These are phyloP conservation scores for Ammodramus savannarum DNA, from an alignment of 2,113 vertebrate species.

Conservation along the genomic window DNA sequence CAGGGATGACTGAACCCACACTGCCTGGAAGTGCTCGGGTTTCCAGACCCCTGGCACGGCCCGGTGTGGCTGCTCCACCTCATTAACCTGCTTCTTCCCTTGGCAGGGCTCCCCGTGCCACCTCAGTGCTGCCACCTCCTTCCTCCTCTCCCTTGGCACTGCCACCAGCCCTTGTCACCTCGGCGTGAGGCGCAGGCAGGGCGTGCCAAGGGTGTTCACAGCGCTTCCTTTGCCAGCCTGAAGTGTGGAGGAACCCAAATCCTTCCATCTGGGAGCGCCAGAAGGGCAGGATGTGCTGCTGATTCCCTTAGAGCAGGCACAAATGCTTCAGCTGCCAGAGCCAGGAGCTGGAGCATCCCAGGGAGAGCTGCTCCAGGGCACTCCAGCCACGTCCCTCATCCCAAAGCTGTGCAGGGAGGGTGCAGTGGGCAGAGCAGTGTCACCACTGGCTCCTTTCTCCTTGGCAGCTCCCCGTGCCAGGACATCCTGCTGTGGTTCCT, in stretches of 20 bases:
- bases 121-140: not conserved
- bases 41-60: constrained; percentile 42
- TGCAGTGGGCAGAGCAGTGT: not conserved
- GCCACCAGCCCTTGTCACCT: not conserved
- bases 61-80: not conserved
- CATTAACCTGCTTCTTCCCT: not conserved
- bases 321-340: not conserved
- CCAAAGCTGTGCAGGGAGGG: not conserved
- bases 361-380: fast-evolving
- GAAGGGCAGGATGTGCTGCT: not conserved
- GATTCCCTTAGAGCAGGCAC: not conserved
- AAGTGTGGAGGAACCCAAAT: not conserved
- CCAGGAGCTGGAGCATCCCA: not conserved
- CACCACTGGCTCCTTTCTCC: constrained; percentile 16
- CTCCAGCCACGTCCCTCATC: not conserved
- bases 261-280: not conserved
- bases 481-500: constrained; percentile 90
- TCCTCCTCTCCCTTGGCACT: not conserved
- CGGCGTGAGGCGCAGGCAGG: not conserved
- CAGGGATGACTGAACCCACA: not conserved
- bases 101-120: not conserved
- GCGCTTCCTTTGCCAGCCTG: not conserved
- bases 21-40: not conserved
- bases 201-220: not conserved
- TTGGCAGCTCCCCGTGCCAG: constrained; percentile 82